phyloP scores from a whole-genome alignment of 2,113 vertebrate genomes.

The Polyodon spathula region DNA sequence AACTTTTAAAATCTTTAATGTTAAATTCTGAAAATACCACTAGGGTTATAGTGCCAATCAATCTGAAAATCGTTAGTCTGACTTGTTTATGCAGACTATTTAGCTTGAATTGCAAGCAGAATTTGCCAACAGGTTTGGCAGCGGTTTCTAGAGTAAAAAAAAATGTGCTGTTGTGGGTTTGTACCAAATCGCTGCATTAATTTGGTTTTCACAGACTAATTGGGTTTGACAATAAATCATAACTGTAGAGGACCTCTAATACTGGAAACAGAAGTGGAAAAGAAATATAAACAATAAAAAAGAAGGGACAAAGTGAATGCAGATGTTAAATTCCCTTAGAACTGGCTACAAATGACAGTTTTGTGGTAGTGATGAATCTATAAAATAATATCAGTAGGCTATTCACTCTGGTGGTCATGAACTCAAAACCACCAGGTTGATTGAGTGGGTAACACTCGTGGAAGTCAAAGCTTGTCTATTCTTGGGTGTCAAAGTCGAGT shows the following conservation, averaged over 20 bases:
- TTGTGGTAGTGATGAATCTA: not conserved
- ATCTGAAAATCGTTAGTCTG: not conserved
- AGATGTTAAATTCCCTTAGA: slow-evolving; percentile 32
- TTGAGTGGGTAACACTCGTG: not conserved
- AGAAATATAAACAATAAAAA: slow-evolving; percentile 34
- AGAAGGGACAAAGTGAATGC: slow-evolving; percentile 41
- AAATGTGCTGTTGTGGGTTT: not conserved
- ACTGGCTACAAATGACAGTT: not conserved
- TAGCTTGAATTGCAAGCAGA: not conserved
- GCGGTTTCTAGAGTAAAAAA: not conserved
- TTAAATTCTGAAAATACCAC: not conserved
- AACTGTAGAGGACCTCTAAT: slow-evolving; percentile 7
- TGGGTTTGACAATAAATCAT: slow-evolving; percentile 33
- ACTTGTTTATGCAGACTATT: not conserved
- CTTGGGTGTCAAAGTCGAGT: not conserved
- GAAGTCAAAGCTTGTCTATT: not conserved
- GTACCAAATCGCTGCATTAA: slow-evolving; percentile 29
- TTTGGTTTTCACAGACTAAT: slow-evolving; percentile 34
- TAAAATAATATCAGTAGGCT: not conserved
- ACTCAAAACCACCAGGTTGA: not conserved
- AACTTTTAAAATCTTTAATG: not conserved
- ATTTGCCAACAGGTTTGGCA: slow-evolving; percentile 6
- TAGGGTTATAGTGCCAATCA: not conserved
- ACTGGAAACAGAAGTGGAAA: slow-evolving; percentile 28
- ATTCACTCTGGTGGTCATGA: not conserved